A percentile compares a stretch with the other conserved stretches of the same genome.
Evolutionary conservation across 2,888 invertebrate species (phyloP).

Genomic region (Piscicola geometra): DNA sequence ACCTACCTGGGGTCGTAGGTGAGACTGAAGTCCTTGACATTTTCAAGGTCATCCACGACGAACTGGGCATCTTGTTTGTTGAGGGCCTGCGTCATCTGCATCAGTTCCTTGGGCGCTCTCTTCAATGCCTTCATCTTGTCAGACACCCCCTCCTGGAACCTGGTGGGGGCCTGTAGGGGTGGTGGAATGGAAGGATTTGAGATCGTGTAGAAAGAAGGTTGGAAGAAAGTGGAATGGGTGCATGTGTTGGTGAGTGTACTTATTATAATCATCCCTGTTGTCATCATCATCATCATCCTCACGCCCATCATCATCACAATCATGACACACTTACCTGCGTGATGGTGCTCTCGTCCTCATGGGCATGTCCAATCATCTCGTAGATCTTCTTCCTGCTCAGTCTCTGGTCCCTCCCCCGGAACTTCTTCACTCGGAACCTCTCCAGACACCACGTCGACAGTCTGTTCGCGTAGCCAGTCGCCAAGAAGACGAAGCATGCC

Average conservation of each 20-base stretch:
- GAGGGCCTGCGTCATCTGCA: background rate
- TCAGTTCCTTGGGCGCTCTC: conserved; percentile 11
- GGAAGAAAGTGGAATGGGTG: no score
- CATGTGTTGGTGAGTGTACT: no score
- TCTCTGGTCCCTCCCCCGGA: background rate
- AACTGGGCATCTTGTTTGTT: background rate
- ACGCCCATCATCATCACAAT: no score
- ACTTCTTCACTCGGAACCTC: background rate
- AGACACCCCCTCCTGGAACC: background rate
- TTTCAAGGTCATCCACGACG: conserved; percentile 1
- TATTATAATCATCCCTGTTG: background rate
- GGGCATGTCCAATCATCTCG: background rate
- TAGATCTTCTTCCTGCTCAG: background rate
- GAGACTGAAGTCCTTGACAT: conserved; percentile 20
- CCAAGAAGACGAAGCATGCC: background rate
- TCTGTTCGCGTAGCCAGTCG: background rate
- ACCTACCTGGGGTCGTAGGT: background rate
- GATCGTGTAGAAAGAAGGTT: no score
- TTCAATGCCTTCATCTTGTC: background rate
- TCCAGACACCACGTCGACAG: background rate
- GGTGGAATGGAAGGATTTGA: no score
- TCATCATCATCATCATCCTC: background rate
- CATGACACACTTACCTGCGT: no score
- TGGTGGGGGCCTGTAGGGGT: background rate
- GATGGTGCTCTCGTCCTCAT: no score